Conservation (phyloP, 2,113 vertebrate species). For the Athene cunicularia region DNA sequence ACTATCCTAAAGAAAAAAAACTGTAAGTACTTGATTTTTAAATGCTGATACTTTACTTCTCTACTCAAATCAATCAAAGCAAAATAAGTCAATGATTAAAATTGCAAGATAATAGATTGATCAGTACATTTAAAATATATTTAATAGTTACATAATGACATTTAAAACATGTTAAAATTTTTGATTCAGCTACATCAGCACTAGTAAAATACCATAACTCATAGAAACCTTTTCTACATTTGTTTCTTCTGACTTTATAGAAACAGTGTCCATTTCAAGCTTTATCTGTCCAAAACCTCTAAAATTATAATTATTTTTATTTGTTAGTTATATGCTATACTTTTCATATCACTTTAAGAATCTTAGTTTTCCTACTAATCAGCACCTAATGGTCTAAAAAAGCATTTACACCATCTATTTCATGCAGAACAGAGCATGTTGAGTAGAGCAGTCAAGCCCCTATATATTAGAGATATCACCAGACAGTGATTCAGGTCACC, state of each 20-base stretch:
- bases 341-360: background rate
- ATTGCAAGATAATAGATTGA: background rate
- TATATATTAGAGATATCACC: background rate
- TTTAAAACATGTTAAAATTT: background rate
- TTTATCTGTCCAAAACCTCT: background rate
- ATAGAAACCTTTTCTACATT: background rate
- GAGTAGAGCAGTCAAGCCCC: background rate
- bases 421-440: background rate
- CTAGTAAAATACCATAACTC: background rate
- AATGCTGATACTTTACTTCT: background rate
- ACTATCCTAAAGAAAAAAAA: background rate
- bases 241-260: background rate
- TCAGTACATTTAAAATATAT: background rate
- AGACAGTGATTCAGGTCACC: constrained; percentile 5
- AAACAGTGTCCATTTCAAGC: background rate
- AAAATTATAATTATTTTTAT: background rate
- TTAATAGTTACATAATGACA: background rate
- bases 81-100: background rate
- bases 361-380: background rate
- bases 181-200: background rate
- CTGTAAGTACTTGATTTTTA: background rate
- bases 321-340: background rate
- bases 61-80: background rate
- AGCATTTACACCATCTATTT: background rate
- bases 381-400: background rate